Conservation (phyloP, 2,888 invertebrate genomes). For the Drosophila pegasa region DNA sequence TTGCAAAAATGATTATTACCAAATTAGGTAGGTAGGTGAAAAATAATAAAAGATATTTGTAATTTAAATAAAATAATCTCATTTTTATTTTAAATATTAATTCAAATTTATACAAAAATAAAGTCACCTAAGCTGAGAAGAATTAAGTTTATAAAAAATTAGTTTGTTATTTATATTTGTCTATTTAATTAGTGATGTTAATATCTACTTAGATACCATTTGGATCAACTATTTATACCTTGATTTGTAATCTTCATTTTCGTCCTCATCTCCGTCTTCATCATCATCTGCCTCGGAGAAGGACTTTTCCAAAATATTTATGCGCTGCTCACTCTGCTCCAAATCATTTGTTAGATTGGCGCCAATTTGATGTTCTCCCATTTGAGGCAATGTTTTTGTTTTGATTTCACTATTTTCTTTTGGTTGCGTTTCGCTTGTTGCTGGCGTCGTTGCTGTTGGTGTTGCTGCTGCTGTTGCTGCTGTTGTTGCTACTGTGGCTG, state of each 20-base stretch:
- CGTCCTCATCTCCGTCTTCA: conserved; percentile 57
- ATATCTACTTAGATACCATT: neutral
- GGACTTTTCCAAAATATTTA: conserved; percentile 32
- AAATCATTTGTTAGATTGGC: conserved; percentile 48
- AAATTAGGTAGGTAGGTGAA: neutral
- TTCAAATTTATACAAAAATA: neutral
- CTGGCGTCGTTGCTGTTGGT: conserved; percentile 37
- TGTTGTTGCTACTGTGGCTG: conserved; percentile 39
- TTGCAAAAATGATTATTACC: neutral
- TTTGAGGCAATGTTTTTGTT: conserved; percentile 75
- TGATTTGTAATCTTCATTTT: conserved; percentile 42
- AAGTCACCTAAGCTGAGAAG: neutral
- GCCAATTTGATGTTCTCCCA: conserved; percentile 71
- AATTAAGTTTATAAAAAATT: neutral
- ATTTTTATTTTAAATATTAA: conserved; percentile 5
- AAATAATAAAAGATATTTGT: neutral
- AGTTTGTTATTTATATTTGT: neutral
- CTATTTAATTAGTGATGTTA: neutral
- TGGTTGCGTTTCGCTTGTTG: conserved; percentile 67
- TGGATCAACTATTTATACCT: conserved; percentile 28
- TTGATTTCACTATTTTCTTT: conserved; percentile 75
- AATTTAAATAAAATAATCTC: conserved; percentile 2
- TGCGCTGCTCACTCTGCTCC: conserved; percentile 16
- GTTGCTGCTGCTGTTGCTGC: conserved; percentile 28
- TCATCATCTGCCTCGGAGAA: conserved; percentile 58